Base-by-base conservation (phyloP, 1,140 invertebrate genomes). In the Drosophila gunungcola region DNA sequence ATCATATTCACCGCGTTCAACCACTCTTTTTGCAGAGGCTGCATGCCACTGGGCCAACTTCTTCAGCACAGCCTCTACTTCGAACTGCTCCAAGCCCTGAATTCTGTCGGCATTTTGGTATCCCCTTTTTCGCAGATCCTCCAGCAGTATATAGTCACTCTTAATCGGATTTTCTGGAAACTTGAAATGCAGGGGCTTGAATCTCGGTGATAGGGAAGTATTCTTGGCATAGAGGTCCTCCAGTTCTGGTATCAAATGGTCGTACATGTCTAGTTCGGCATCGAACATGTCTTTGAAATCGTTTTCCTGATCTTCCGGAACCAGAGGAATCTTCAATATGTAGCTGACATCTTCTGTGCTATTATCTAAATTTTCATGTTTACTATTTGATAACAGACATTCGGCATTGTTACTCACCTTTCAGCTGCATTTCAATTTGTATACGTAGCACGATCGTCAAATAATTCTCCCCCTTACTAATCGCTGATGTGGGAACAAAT, bases 31-130 rank as follows among this genome's bases (percentile, higher is more conserved):
- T 3, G 88, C 81, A 0, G 92, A 93, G 1, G 84, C 73, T 0
- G 94, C 94, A 73, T 95, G 94, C 78, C 94, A 94, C 21, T 93
- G 93, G 0, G 94, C 94, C 36, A 95, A 68, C n/a, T 93, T 93
- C 46, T 93, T 93, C 0, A 94, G 89, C 0, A 93, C 93, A 3
- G 92, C 80, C 39, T 93, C 92, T 7, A 94, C 82, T 58, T 93
- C 92, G 2, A 93, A 81, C 4, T 93, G 73, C 9, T 93, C 91
- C 4, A 95, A 63, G 2, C 94, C 94, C 58, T 92, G 80, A 29
- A 91, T 85, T 57, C 94, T 89, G 43, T 95, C 93, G 7, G 84
- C 91, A 94, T 95, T 90, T 2, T 46, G 62, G 42, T 76, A 90
- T 10, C 70, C 78, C 10, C 16, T 72, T 0, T 36, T 21, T 1